These are phyloP conservation scores for Notothenia rossii DNA, from an alignment of 2,113 vertebrate genomes.

Conservation along the genomic window DNA sequence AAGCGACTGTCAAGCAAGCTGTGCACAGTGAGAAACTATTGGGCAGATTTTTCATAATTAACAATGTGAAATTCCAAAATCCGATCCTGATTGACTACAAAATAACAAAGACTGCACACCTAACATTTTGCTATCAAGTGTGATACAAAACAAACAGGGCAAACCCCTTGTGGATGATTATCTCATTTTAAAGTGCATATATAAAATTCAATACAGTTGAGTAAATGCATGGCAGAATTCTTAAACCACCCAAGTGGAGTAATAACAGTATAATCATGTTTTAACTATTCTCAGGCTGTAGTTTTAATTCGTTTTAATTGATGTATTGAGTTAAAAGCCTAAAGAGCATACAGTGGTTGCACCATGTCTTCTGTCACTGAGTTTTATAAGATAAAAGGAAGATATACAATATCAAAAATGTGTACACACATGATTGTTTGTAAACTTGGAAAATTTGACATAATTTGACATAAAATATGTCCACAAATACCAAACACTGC, in stretches of 20 bases:
- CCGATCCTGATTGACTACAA: too few species aligned
- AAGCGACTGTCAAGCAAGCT: background rate
- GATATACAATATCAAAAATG: background rate
- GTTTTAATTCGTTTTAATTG: background rate
- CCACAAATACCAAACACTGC: background rate
- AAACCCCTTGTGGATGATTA: background rate
- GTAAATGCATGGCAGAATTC: background rate
- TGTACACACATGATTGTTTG: background rate
- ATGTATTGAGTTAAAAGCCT: background rate
- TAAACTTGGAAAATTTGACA: background rate
- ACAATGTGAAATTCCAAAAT: background rate
- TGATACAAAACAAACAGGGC: too few species aligned
- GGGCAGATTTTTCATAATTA: background rate
- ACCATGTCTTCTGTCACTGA: background rate
- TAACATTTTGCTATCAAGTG: background rate
- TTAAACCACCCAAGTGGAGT: background rate
- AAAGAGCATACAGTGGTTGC: background rate
- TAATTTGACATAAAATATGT: slow-evolving; percentile 4
- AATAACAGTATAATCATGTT: background rate
- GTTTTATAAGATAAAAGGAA: background rate
- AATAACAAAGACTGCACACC: background rate
- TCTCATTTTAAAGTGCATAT: background rate
- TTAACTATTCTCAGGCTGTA: too few species aligned
- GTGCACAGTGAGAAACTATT: background rate
- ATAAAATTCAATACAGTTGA: background rate